phyloP scores from a whole-genome alignment of 2,113 vertebrate genomes.

The Cebidichthys violaceus region DNA sequence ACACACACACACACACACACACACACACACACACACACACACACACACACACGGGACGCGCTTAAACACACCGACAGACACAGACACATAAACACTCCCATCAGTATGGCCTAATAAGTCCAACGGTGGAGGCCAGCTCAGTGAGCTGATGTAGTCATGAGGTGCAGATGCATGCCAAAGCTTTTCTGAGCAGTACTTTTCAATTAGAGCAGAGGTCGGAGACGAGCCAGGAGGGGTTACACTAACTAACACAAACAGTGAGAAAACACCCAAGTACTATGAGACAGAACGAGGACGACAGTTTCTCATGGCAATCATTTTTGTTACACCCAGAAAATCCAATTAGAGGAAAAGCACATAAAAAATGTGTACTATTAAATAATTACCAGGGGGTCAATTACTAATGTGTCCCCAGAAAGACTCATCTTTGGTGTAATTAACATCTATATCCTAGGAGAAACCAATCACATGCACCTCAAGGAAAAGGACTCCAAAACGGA shows the following conservation, averaged over 20 bases:
- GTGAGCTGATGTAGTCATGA: constrained; percentile 68
- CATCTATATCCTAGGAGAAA: neutral
- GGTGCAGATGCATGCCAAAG: constrained; percentile 56
- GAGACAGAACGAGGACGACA: neutral
- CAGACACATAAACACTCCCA: constrained; percentile 66
- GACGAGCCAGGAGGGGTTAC: constrained; percentile 28
- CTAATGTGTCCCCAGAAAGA: neutral
- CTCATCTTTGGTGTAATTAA: constrained; percentile 27
- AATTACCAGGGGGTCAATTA: constrained; percentile 25
- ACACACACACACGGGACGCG: constrained; percentile 17
- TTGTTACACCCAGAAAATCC: neutral
- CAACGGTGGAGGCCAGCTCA: constrained; percentile 44
- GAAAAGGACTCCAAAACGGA: neutral
- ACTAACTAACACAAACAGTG: neutral
- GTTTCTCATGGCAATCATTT: constrained; percentile 14
- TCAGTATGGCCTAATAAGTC: constrained; percentile 78
- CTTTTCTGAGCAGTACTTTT: constrained; percentile 42
- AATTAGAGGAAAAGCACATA: constrained; percentile 19
- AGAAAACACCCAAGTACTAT: neutral
- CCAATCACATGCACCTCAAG: neutral
- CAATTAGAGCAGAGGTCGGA: constrained; percentile 43
- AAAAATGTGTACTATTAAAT: constrained; percentile 8
- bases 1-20: constrained; percentile 31
- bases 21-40: constrained; percentile 30
- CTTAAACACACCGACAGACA: constrained; percentile 36